phyloP scores from a whole-genome alignment of 1,140 invertebrate species.

The Drosophila pseudoananassae region DNA sequence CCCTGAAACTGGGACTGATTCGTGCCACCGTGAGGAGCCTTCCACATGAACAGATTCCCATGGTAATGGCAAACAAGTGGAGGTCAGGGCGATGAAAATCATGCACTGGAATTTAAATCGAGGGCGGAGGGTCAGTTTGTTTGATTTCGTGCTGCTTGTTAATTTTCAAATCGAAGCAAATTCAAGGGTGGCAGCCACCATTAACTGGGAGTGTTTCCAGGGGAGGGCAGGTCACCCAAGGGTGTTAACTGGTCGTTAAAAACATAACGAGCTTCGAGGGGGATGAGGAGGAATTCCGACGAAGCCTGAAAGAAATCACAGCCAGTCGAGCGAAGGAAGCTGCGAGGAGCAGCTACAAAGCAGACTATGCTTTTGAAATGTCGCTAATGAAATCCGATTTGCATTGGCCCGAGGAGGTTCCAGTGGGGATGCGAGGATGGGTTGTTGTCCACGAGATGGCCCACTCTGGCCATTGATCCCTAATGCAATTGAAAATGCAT shows the following conservation, averaged over 20 bases:
- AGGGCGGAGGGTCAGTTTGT: conserved; percentile 62
- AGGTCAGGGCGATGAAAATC: conserved; percentile 33
- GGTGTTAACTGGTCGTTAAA: conserved; percentile 68
- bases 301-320: conserved; percentile 9
- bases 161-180: conserved; percentile 62
- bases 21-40: conserved; percentile 41
- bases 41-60: conserved; percentile 56
- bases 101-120: conserved; percentile 33
- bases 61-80: conserved; percentile 15
- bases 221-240: neutral
- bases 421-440: neutral
- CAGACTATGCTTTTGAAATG: conserved; percentile 64
- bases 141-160: conserved; percentile 69
- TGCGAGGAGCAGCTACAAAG: conserved; percentile 46
- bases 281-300: neutral
- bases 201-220: neutral
- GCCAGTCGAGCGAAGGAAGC: conserved; percentile 27
- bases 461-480: conserved; percentile 21
- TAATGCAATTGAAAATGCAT: conserved; percentile 33
- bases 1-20: conserved; percentile 17
- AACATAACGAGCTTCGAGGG: conserved; percentile 56
- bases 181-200: conserved; percentile 26
- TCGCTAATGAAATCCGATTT: conserved; percentile 76
- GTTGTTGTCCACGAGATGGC: neutral
- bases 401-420: conserved; percentile 16